Conservation (phyloP, 2,797 vertebrate species). For the Coregonus ussuriensis region DNA sequence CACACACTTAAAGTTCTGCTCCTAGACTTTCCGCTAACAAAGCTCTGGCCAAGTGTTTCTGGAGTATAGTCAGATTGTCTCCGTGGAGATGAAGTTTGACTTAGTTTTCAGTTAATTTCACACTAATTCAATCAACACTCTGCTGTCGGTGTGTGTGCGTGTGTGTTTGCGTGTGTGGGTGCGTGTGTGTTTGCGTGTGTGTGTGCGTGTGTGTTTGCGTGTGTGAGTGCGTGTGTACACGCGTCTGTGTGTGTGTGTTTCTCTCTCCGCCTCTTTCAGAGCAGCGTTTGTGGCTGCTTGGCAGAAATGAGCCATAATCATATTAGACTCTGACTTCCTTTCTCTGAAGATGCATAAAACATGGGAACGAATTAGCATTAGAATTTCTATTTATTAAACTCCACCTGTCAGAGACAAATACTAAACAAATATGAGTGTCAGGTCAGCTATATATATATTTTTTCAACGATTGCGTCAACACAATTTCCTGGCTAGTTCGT, state of each 20-base stretch:
- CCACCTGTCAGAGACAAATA: conserved; percentile 25
- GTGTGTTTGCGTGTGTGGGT: conserved; percentile 5
- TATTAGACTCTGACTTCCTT: conserved; percentile 48
- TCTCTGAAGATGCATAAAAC: conserved; percentile 27
- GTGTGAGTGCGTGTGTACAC: no score
- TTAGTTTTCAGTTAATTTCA: no score
- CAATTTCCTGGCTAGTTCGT: no score
- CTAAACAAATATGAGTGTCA: conserved; percentile 14
- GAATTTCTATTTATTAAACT: conserved; percentile 39
- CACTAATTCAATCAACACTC: not conserved
- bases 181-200: conserved; percentile 1
- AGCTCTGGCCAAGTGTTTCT: conserved; percentile 59
- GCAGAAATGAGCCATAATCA: conserved; percentile 61
- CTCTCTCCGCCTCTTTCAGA: conserved; percentile 17
- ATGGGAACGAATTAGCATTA: conserved; percentile 50
- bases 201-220: no score
- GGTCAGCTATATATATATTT: no score
- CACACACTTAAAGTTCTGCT: not conserved
- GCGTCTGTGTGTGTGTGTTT: no score
- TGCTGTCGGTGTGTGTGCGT: conserved; percentile 4
- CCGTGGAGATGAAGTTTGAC: conserved; percentile 10
- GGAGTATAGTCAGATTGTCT: conserved; percentile 56
- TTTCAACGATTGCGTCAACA: no score
- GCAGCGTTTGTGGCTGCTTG: conserved; percentile 47
- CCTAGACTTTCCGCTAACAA: not conserved